phyloP scores from a whole-genome alignment of 2,888 invertebrate species.

The Agrilus biguttatus region DNA sequence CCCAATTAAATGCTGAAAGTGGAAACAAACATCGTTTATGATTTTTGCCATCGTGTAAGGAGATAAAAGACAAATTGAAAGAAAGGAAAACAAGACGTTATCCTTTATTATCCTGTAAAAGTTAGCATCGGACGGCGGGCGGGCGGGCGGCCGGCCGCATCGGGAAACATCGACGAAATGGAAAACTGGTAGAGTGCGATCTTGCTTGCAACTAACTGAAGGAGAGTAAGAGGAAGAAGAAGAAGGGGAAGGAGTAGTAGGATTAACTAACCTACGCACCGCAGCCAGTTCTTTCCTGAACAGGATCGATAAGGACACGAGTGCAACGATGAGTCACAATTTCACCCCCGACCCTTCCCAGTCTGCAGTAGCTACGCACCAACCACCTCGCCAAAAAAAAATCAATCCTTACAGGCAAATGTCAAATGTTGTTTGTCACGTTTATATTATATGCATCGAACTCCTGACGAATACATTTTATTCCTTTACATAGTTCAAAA shows the following conservation, averaged over 20 bases:
- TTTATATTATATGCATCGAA: conserved; percentile 15
- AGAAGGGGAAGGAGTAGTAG: conserved; percentile 5
- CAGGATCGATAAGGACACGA: conserved; percentile 31
- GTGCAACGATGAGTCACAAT: conserved; percentile 34
- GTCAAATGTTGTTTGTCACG: conserved; percentile 30
- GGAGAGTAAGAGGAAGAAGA: neutral
- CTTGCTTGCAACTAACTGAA: neutral
- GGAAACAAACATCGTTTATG: too few species aligned
- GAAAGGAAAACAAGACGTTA: too few species aligned
- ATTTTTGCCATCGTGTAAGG: too few species aligned
- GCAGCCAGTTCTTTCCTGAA: conserved; percentile 10
- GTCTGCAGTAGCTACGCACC: conserved; percentile 13
- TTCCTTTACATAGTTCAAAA: too few species aligned
- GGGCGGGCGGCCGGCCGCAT: neutral
- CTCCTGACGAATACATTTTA: too few species aligned
- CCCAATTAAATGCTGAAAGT: too few species aligned
- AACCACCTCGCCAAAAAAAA: conserved; percentile 20
- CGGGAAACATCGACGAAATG: neutral
- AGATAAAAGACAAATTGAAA: too few species aligned
- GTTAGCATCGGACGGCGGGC: too few species aligned
- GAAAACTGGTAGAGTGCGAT: neutral
- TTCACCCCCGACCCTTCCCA: conserved; percentile 18
- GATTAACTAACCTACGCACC: conserved; percentile 20
- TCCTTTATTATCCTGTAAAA: too few species aligned
- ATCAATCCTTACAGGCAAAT: conserved; percentile 29